Conservation (phyloP, 2,888 invertebrate species). For the Rhingia rostrata region DNA sequence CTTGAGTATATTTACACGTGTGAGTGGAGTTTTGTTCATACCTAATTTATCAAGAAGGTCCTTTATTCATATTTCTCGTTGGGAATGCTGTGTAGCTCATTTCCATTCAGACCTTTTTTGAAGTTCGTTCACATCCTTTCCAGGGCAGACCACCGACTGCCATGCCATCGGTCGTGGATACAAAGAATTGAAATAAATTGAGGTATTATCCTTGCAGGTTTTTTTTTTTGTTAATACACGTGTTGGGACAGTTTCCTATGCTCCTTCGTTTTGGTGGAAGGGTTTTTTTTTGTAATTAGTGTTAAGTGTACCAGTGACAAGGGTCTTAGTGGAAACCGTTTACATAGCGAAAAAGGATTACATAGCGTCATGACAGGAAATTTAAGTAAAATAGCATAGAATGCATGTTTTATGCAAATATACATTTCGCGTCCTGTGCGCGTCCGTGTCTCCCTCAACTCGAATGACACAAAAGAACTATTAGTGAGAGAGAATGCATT, state of each 20-base stretch:
- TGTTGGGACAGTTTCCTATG: constrained; percentile 11
- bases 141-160: constrained; percentile 1
- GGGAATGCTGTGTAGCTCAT: background rate
- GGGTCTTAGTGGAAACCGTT: constrained; percentile 14
- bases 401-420: constrained; percentile 63
- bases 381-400: constrained; percentile 49
- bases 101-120: too few relatives aligned
- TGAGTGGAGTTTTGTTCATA: constrained; percentile 25
- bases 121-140: background rate
- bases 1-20: constrained; percentile 32
- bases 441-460: background rate
- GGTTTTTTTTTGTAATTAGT: constrained; percentile 45
- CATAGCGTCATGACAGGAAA: constrained; percentile 34
- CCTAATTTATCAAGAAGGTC: constrained; percentile 53
- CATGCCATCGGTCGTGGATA: background rate
- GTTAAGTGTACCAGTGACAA: constrained; percentile 27
- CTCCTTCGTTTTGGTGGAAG: background rate
- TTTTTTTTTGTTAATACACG: constrained; percentile 17
- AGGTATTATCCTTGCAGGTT: constrained; percentile 47
- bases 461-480: constrained; percentile 46
- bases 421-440: background rate
- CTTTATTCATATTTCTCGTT: constrained; percentile 24
- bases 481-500: constrained; percentile 49
- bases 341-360: background rate
- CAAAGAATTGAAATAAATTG: constrained; percentile 50